phyloP scores from a whole-genome alignment of 2,113 vertebrate species.

The Lamprologus callipterus region DNA sequence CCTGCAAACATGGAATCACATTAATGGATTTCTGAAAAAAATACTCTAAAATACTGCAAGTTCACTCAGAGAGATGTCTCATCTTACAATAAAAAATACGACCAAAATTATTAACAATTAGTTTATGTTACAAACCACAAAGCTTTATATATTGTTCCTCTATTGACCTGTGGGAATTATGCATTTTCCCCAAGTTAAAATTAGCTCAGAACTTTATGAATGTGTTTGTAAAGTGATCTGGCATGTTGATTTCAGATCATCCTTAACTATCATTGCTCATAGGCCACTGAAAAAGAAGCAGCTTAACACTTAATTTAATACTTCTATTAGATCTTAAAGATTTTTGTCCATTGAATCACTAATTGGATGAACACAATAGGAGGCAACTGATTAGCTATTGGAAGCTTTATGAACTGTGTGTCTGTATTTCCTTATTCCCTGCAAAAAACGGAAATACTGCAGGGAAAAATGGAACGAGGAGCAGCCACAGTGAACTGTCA shows the following conservation, averaged over 20 bases:
- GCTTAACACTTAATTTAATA: neutral
- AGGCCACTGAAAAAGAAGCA: neutral
- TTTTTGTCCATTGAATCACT: neutral
- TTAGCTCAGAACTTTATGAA: neutral
- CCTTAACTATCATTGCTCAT: neutral
- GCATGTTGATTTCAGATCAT: neutral
- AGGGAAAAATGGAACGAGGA: neutral
- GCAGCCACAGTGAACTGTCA: neutral
- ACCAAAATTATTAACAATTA: neutral
- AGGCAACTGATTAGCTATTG: neutral
- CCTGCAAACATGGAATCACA: conserved; percentile 30
- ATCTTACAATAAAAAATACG: neutral
- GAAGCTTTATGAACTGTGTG: neutral
- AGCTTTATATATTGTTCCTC: neutral
- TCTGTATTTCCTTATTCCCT: neutral
- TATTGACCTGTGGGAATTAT: neutral
- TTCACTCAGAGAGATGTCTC: neutral
- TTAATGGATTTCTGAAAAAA: neutral
- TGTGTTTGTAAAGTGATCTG: neutral
- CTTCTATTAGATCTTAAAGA: neutral
- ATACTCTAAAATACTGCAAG: neutral
- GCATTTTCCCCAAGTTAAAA: neutral
- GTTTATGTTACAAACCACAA: neutral
- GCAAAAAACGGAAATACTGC: neutral
- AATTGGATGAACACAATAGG: neutral